These are phyloP conservation scores for Parnassius smintheus DNA, from an alignment of 2,888 invertebrate genomes.

Conservation along the genomic window DNA sequence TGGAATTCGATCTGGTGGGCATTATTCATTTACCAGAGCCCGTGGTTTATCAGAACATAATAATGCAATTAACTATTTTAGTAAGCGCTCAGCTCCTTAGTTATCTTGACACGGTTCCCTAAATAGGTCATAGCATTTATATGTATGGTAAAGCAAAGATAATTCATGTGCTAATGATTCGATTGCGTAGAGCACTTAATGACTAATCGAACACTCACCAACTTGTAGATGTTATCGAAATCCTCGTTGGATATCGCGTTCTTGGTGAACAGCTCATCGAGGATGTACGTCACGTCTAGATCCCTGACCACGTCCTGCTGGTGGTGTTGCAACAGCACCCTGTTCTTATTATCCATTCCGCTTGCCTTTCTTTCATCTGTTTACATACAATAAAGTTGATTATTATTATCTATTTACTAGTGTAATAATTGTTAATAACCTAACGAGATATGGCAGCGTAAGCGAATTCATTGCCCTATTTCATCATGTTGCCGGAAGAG, in stretches of 20 bases:
- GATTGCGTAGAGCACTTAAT: not conserved
- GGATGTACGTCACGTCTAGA: slow-evolving; percentile 69
- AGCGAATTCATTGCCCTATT: too few species aligned
- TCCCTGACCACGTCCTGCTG: slow-evolving; percentile 70
- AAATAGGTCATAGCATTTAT: too few species aligned
- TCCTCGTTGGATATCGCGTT: slow-evolving; percentile 61
- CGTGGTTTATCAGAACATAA: too few species aligned
- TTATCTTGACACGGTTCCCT: too few species aligned
- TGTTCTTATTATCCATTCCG: slow-evolving; percentile 66
- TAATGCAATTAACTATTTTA: too few species aligned
- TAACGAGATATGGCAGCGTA: too few species aligned
- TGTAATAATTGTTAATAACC: too few species aligned
- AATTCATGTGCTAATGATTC: not conserved
- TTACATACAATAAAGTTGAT: slow-evolving; percentile 5
- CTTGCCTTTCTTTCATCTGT: slow-evolving; percentile 54
- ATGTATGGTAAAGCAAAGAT: not conserved
- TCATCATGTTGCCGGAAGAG: too few species aligned
- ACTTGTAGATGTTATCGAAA: slow-evolving; percentile 52
- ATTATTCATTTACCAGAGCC: too few species aligned
- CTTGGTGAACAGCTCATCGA: slow-evolving; percentile 69
- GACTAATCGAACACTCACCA: slow-evolving; percentile 45
- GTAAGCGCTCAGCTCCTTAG: too few species aligned
- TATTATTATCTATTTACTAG: not conserved
- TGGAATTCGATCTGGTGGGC: too few species aligned
- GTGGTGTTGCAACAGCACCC: slow-evolving; percentile 60